These are phyloP conservation scores for Pterobdella sp. DNA, from an alignment of 2,888 invertebrate species.

Conservation along the genomic window DNA sequence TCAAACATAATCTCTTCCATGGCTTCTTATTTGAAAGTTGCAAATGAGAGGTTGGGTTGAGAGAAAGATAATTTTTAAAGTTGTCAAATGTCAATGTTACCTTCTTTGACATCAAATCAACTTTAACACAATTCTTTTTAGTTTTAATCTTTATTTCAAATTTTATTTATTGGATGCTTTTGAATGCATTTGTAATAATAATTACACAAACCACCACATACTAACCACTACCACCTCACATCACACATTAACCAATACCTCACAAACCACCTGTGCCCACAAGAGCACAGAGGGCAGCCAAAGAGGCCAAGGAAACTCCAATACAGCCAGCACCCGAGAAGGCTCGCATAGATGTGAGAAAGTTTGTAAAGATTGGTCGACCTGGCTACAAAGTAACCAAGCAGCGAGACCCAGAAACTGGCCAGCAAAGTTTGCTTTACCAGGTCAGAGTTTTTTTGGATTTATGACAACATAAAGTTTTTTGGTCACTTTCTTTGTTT, in stretches of 20 bases:
- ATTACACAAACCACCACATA: background rate
- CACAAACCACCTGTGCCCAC: background rate
- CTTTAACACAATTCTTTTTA: too few species aligned
- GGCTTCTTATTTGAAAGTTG: background rate
- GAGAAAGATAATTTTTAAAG: background rate
- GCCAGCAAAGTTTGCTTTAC: conserved; percentile 91
- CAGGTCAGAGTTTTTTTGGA: conserved; percentile 57
- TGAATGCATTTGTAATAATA: too few species aligned
- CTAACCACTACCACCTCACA: background rate
- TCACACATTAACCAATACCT: background rate
- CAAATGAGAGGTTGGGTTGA: background rate
- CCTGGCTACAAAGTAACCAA: conserved; percentile 98
- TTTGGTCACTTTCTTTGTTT: background rate
- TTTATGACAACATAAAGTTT: background rate
- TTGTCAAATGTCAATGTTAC: too few species aligned
- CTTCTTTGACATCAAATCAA: too few species aligned
- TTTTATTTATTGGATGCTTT: too few species aligned
- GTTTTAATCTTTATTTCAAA: too few species aligned
- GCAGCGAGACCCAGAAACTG: conserved; percentile 86
- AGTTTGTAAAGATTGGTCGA: conserved; percentile 97
- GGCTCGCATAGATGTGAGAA: conserved; percentile 91
- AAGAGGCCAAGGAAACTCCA: conserved; percentile 94
- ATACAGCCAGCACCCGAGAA: conserved; percentile 87
- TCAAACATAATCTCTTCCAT: background rate
- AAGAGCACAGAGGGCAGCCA: conserved; percentile 83